Evolutionary conservation across 1,140 invertebrate species (phyloP).

Genomic region (Periplaneta americana): DNA sequence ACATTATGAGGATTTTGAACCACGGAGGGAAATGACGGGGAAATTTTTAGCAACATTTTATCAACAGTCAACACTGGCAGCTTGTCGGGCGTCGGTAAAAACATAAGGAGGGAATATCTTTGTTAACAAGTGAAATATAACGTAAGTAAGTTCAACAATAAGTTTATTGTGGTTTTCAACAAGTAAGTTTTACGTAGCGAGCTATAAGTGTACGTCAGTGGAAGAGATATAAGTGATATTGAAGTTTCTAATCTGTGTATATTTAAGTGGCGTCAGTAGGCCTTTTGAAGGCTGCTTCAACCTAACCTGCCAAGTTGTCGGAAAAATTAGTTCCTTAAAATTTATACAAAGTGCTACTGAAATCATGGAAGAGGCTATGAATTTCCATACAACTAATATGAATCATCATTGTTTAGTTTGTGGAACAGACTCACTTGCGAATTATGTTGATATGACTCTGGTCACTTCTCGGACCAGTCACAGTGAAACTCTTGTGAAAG

Average conservation of each 20-base stretch:
- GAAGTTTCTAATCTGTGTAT: background rate
- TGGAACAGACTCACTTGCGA: conserved; percentile 9
- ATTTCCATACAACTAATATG: conserved; percentile 5
- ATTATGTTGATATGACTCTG: conserved; percentile 13
- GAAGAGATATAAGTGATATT: background rate
- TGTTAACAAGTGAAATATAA: background rate
- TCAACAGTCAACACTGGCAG: background rate
- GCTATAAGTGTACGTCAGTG: background rate
- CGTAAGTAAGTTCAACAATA: background rate
- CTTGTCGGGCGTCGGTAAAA: background rate
- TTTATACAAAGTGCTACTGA: background rate
- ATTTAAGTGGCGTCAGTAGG: background rate
- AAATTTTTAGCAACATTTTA: background rate
- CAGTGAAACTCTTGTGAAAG: conserved; percentile 4
- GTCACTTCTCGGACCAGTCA: conserved; percentile 11
- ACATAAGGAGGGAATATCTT: background rate
- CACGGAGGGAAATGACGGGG: background rate
- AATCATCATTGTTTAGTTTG: conserved; percentile 12
- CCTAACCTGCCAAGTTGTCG: background rate
- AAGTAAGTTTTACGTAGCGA: background rate
- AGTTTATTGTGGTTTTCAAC: background rate
- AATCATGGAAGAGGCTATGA: conserved; percentile 9
- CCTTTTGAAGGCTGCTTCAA: background rate
- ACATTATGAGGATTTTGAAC: too few species aligned
- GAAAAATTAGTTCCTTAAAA: background rate